Conservation (phyloP, 2,797 vertebrate genomes). For the Sphenopsis melanotis region DNA sequence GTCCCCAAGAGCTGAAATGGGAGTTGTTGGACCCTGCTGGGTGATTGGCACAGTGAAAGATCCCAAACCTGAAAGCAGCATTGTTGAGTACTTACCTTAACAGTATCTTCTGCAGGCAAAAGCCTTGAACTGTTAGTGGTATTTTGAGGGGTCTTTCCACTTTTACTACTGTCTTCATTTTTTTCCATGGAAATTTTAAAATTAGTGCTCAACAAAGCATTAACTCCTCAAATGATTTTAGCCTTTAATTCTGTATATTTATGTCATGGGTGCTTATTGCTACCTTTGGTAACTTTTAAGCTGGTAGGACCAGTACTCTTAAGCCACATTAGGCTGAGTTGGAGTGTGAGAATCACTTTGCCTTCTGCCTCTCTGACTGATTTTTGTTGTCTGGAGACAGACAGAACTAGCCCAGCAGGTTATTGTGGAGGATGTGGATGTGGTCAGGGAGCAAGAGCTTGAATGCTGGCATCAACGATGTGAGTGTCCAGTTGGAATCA, state of each 20-base stretch:
- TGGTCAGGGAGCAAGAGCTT: background rate
- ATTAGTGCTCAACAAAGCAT: background rate
- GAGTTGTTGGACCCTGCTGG: background rate
- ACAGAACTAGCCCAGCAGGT: background rate
- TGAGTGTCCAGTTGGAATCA: background rate
- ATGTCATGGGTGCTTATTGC: background rate
- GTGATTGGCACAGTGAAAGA: background rate
- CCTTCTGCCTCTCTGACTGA: background rate
- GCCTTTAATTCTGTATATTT: background rate
- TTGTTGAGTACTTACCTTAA: background rate
- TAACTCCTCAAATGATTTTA: background rate
- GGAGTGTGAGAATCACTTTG: background rate
- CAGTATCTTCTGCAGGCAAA: background rate
- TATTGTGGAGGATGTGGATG: background rate
- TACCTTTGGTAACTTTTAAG: background rate
- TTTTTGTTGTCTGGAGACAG: background rate
- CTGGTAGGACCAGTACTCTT: background rate
- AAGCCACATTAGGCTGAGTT: background rate
- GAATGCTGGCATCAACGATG: background rate
- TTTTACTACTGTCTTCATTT: background rate
- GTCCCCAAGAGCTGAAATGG: background rate
- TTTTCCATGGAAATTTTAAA: accelerated
- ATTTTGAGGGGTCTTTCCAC: background rate
- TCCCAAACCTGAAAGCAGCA: background rate
- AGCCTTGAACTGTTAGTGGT: background rate